Base-by-base conservation (phyloP, 2,888 invertebrate species). In the Hofmannophila pseudospretella region DNA sequence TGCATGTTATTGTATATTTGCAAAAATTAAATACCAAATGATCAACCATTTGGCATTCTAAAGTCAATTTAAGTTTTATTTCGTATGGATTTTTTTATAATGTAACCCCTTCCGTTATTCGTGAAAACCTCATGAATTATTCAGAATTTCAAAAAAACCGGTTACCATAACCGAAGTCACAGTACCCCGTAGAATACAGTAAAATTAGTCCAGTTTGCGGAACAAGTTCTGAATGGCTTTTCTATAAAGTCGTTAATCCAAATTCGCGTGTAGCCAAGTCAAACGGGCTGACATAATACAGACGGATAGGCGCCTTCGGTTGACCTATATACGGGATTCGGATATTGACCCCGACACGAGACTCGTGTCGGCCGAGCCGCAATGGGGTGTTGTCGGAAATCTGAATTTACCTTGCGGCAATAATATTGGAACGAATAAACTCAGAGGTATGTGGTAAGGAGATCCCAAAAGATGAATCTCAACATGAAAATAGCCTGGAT, bases 271-370 rank as follows among this genome's bases (percentile, higher is more conserved):
- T 45, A 47, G 56, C 49, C 34, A 52, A 51, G 51, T 53, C 34
- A 49, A 54, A 56, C 63, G 60, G 61, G 57, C 68, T 72, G 71
- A 68, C 72, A 76, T 75, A 77, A 74, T 70, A 77, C 68, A 81
- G 81, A 80, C 80, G 66, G 61, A 51, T 55, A 71, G 82, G 82
- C 82, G 82, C 84, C 81, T 78, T 67, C 66, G 47, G 62, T 67
- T 85, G 84, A 82, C 85, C 85, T 73, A 86, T 82, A 84, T 84
- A 73, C 70, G 60, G 65, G 49, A 53, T 47, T 54, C 69, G 85
- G 77, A 67, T 81, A 69, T 78, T 82, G 79, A 85, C 81, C 79
- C 67, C 65, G 53, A 11, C 47, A 63, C 67, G 61, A 56, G 61
- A 65, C 65, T 69, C 66, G 69, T 64, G 70, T 50, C 47, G 57